Evolutionary conservation across 2,113 vertebrate genomes (phyloP), one percentile per base, ranked within the genome.

Genomic region (Prochilodus magdalenae): DNA sequence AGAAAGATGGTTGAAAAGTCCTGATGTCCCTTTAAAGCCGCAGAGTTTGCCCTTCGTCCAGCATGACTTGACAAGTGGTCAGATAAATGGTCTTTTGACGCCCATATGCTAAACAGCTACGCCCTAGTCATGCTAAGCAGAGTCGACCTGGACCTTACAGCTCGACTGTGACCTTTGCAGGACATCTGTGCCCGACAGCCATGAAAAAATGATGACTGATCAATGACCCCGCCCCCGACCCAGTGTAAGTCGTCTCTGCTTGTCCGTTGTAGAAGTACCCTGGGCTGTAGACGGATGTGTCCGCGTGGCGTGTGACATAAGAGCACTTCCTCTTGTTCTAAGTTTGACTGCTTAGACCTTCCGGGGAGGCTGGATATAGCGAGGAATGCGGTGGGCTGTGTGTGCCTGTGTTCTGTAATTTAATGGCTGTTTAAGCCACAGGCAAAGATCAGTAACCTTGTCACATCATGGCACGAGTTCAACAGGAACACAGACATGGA

Each of bases 31-130:
- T 36, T 36, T 36, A 36, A 36, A 36, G 33, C 3, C 33, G 6
- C 51, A 55, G 4, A 18, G 51, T 16, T 55, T 20, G 51, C 16
- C 51, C 20, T 55, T 16, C 12, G 51, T 55, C 20, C 18, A 55
- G 51, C 15, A 55, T 20, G 18, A 4, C 51, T 55, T 55, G 51
- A 55, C 18, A 20, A 53, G 15, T 53, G 49, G 49, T 53, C 2
- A 53, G 24, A n/a, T n/a, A n/a, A n/a, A n/a, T n/a, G n/a, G n/a
- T n/a, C 36, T 47, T 30, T 67, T 66, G 62, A 77, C 75, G 33
- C 10, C 20, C 76, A 44, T 78, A 78, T 78, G 65, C 49, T 55
- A 67, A 53, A n/a, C 33, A 67, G 49, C 29, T 26, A 6, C 67
- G 63, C 53, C 75, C 62, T 11, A 27, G 24, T 27, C 4, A 27